Percentiles rank a stretch among this genome's conserved stretches.
These are phyloP conservation scores for Rhynchopsitta pachyrhyncha DNA, from an alignment of 2,113 vertebrate species.

Conservation along the genomic window DNA sequence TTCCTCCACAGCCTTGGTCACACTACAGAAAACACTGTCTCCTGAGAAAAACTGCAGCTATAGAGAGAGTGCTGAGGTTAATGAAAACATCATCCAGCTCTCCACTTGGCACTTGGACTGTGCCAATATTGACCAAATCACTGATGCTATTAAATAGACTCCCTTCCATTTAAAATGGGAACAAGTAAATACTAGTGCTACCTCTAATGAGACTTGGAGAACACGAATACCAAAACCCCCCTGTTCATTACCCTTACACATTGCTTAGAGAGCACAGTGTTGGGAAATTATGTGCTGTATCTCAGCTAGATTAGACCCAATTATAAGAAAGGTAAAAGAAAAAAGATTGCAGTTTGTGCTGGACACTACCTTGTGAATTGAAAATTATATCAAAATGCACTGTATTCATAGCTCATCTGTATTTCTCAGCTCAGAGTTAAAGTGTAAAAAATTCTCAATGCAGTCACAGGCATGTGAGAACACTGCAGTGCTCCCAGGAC, in stretches of 20 bases:
- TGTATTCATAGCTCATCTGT: not conserved
- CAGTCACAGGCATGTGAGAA: not conserved
- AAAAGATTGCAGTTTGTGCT: not conserved
- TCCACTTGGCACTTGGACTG: not conserved
- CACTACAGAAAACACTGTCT: not conserved
- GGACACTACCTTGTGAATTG: not conserved
- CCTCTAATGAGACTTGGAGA: not conserved
- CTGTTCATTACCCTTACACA: not conserved
- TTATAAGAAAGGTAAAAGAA: not conserved
- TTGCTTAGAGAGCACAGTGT: not conserved
- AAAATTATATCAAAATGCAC: not conserved
- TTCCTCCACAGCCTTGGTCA: not conserved
- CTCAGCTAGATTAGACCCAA: not conserved
- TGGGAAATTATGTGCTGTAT: not conserved
- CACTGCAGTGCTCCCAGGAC: not conserved
- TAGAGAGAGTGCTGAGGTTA: not conserved
- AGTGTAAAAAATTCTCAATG: not conserved
- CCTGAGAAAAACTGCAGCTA: not conserved
- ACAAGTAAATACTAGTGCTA: conserved; percentile 30
- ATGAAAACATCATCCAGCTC: conserved; percentile 14
- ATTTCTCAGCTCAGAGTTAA: not conserved
- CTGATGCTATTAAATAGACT: not conserved
- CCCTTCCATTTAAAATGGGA: conserved; percentile 23
- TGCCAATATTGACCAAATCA: not conserved
- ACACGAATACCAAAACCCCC: not conserved